Percentiles rank a stretch among this genome's conserved stretches.
Conservation (phyloP, 2,797 vertebrate species). For the Cynopterus sphinx region DNA sequence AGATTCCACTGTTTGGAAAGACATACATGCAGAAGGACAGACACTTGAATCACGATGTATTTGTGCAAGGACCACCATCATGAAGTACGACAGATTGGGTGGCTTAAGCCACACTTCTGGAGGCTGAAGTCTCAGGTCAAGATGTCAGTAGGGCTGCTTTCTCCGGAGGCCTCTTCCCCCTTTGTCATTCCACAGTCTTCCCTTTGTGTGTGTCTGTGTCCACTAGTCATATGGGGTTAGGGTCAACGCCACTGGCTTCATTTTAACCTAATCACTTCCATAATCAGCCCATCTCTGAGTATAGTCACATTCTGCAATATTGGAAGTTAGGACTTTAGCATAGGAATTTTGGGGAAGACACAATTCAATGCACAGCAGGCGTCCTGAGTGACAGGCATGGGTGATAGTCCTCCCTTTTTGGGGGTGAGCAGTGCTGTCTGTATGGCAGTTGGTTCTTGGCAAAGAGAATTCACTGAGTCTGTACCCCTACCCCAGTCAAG, state of each 20-base stretch:
- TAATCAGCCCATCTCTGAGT: background rate
- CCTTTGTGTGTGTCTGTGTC: background rate
- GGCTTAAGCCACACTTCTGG: background rate
- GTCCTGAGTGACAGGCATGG: background rate
- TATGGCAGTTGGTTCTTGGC: accelerated
- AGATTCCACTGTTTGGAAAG: background rate
- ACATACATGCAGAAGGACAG: background rate
- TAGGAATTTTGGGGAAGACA: background rate
- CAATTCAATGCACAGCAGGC: background rate
- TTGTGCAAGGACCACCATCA: background rate
- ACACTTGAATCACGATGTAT: accelerated
- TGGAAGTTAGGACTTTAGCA: background rate
- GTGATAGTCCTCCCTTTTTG: no score
- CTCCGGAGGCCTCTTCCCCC: background rate
- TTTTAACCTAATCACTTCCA: background rate
- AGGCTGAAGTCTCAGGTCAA: background rate
- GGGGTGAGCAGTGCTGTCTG: accelerated
- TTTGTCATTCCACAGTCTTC: background rate
- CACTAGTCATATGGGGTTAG: no score
- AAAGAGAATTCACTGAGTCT: background rate
- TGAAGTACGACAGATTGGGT: background rate
- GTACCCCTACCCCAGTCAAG: background rate
- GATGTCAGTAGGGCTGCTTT: background rate
- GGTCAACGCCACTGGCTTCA: background rate
- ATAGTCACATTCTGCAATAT: background rate